Conservation (phyloP, 1,140 invertebrate species). For the Tyrophagus putrescentiae region DNA sequence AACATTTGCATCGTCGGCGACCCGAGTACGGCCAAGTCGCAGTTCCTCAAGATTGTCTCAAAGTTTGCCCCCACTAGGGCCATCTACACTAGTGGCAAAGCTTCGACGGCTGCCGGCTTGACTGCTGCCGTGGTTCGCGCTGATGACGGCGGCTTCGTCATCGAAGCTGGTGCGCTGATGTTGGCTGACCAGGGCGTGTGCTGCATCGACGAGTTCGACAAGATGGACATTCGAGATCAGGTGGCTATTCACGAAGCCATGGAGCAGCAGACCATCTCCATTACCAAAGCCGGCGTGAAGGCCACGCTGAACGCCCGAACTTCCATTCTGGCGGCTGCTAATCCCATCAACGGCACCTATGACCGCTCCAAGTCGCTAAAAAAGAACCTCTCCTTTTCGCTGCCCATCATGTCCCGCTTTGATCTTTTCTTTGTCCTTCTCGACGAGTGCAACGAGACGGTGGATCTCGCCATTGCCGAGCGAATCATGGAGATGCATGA, state of each 20-base stretch:
- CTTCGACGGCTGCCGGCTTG: slow-evolving; percentile 88
- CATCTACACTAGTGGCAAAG: slow-evolving; percentile 97
- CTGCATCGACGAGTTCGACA: slow-evolving; percentile 99
- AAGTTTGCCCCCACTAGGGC: slow-evolving; percentile 80
- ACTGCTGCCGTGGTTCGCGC: slow-evolving; percentile 94
- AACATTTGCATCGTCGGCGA: slow-evolving; percentile 98
- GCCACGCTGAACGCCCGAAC: slow-evolving; percentile 92
- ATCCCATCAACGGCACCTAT: slow-evolving; percentile 89
- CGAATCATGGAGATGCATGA: slow-evolving; percentile 90
- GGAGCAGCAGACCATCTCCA: slow-evolving; percentile 99
- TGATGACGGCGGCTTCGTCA: slow-evolving; percentile 96
- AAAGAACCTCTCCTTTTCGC: slow-evolving; percentile 81
- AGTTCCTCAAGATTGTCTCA: slow-evolving; percentile 80
- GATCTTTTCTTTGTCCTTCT: slow-evolving; percentile 97
- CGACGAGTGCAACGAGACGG: slow-evolving; percentile 83
- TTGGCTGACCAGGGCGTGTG: slow-evolving; percentile 90
- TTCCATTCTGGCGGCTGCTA: slow-evolving; percentile 93
- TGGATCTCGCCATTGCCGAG: slow-evolving; percentile 87
- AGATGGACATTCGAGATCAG: slow-evolving; percentile 95
- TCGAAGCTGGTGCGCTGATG: slow-evolving; percentile 98
- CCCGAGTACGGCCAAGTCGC: slow-evolving; percentile 95
- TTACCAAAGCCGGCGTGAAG: slow-evolving; percentile 94
- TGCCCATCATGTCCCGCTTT: slow-evolving; percentile 98
- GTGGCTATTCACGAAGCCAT: slow-evolving; percentile 99
- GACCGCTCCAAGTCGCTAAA: slow-evolving; percentile 84